phyloP scores from a whole-genome alignment of 2,113 vertebrate species.

The Zootoca vivipara region DNA sequence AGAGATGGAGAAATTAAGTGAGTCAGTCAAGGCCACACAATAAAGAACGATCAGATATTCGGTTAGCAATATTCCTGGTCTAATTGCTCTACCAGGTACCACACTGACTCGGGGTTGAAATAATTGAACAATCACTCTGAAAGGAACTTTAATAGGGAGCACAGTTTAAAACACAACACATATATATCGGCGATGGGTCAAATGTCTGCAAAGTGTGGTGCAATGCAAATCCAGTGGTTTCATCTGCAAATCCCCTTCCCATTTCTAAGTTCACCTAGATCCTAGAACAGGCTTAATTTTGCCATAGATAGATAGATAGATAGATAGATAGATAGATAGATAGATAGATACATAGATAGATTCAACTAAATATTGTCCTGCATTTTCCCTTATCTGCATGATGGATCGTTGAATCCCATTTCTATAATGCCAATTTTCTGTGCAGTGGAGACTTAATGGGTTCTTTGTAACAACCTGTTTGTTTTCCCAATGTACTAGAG shows the following conservation, averaged over 20 bases:
- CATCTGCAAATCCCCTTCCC: too few relatives aligned
- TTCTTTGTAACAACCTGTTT: too few relatives aligned
- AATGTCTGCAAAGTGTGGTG: background rate
- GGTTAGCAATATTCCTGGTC: background rate
- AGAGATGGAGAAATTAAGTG: slow-evolving; percentile 2
- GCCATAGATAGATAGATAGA: too few relatives aligned
- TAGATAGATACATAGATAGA: too few relatives aligned
- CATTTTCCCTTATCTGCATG: too few relatives aligned
- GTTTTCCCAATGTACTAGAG: too few relatives aligned
- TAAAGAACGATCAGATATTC: background rate
- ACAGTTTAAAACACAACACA: background rate
- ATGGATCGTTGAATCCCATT: too few relatives aligned
- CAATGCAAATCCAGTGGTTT: background rate
- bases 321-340: too few relatives aligned
- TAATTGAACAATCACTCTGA: background rate
- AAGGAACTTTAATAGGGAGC: background rate
- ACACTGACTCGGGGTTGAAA: slow-evolving; percentile 25
- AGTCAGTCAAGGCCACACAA: background rate
- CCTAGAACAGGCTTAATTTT: too few relatives aligned
- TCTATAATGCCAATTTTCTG: too few relatives aligned
- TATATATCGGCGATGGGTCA: background rate
- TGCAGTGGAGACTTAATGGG: too few relatives aligned
- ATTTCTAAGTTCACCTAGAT: background rate
- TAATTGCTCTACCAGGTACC: slow-evolving; percentile 7
- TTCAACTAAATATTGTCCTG: too few relatives aligned